Conservation (phyloP, 2,888 invertebrate species). For the Plagodis dolabraria region DNA sequence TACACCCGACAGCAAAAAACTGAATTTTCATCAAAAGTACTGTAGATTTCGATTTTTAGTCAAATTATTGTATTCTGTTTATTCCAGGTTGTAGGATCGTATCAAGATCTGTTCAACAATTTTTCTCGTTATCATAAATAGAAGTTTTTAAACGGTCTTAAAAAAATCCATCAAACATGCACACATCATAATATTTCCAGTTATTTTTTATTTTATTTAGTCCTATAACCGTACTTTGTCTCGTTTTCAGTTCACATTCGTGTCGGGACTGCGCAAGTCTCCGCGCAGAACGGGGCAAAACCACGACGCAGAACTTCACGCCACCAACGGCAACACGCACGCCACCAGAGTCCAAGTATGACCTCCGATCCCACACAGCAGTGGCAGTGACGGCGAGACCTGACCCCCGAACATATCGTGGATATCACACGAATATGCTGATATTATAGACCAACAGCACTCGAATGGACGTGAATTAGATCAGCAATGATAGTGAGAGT, state of each 20-base stretch:
- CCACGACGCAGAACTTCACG: constrained; percentile 70
- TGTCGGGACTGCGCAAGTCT: constrained; percentile 72
- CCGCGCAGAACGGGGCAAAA: constrained; percentile 53
- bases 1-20: no score
- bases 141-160: no score
- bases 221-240: not conserved
- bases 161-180: no score
- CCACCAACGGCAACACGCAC: constrained; percentile 72
- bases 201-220: no score
- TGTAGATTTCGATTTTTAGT: no score
- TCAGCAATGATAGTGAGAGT: constrained; percentile 4
- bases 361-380: constrained; percentile 61
- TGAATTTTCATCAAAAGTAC: no score
- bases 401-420: constrained; percentile 69
- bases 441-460: not conserved
- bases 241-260: constrained; percentile 68
- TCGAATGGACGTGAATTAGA: not conserved
- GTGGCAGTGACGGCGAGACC: constrained; percentile 55
- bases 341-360: constrained; percentile 71
- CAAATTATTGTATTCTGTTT: no score
- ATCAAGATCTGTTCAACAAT: no score
- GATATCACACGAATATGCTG: constrained; percentile 72
- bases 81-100: no score
- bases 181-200: no score
- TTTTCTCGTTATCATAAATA: no score